Conservation (phyloP, 2,797 vertebrate species). For the Lates japonicus region DNA sequence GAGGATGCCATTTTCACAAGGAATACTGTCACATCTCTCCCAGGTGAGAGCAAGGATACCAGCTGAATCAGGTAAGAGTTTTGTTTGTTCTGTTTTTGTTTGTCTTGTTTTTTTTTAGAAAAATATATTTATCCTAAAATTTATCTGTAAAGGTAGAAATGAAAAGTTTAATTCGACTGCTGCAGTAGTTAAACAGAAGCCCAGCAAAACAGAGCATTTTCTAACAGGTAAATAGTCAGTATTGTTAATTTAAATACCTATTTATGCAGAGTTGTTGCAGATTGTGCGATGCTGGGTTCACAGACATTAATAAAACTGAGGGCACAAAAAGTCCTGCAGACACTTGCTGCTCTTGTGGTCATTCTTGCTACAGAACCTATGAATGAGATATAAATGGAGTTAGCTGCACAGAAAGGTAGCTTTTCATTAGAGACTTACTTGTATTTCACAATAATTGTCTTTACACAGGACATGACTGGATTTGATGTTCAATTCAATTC, state of each 20-base stretch:
- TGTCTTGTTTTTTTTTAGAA: no score
- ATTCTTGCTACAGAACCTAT: not conserved
- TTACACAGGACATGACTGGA: not conserved
- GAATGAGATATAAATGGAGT: no score
- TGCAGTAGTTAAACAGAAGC: not conserved
- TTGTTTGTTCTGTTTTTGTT: not conserved
- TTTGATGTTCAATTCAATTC: not conserved
- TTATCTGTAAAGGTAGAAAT: not conserved
- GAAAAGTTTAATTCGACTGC: not conserved
- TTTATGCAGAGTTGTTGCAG: not conserved
- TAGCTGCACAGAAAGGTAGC: no score
- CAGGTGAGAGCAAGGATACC: not conserved
- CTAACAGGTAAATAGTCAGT: not conserved
- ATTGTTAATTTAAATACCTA: not conserved
- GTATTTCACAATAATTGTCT: not conserved
- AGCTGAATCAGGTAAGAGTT: constrained; percentile 46
- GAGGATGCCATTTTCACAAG: not conserved
- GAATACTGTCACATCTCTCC: not conserved
- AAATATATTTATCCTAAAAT: not conserved
- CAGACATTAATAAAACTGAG: no score
- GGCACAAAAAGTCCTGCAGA: not conserved
- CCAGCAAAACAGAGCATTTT: not conserved
- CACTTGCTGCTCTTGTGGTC: not conserved
- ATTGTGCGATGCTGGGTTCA: no score
- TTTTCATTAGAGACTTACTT: not conserved